Evolutionary conservation across 2,888 invertebrate species (phyloP), one percentile per base, ranked within the genome.

Genomic region (Kryphioiulus occultus): DNA sequence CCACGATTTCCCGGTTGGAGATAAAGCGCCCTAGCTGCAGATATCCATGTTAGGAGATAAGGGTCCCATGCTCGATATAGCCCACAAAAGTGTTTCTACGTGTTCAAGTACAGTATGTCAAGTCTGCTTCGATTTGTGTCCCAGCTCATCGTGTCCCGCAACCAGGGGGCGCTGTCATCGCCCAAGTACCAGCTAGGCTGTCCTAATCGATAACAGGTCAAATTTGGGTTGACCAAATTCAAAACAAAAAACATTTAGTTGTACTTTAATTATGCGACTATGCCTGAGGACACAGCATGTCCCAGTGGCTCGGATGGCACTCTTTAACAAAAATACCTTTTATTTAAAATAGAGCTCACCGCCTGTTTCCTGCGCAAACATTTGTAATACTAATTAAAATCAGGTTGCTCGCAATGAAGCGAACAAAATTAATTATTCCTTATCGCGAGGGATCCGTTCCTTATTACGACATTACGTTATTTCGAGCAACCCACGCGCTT

Each of bases 351-450:
- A 22, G 19, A 19, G 59, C 4, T 22, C 59, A 26, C 19, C 12
- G 22, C 59, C 9, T 68, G 19, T 68, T 68, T 68, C 12, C 59
- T 26, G 59, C 7, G 59, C 59, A 68, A 68, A 68, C 59, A 68
- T 68, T 68, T 68, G 59, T 68, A 68, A 68, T 68, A 22, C 59
- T 68, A 68, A 68, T 68, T 68, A 68, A 68, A 68, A 68, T 68
- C 59, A 68, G n/a, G 59, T 68, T 26, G 9, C 59, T 22, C 9
- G 59, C n/a, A 68, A 26, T 68, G 59, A 22, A 68, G 59, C 59
- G 22, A 68, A 68, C 22, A 10, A 68, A 68, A 68, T 68, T 68
- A 68, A 68, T 68, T 68, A 68, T 26, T 22, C 59, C 59, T 68
- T 68, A 68, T 68, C 59, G 59, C 59, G 10, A 68, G 59, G 59